A percentile compares a stretch with the other conserved stretches of the same genome.
phyloP scores from a whole-genome alignment of 2,888 invertebrate species.

The Drosophila mettleri region DNA sequence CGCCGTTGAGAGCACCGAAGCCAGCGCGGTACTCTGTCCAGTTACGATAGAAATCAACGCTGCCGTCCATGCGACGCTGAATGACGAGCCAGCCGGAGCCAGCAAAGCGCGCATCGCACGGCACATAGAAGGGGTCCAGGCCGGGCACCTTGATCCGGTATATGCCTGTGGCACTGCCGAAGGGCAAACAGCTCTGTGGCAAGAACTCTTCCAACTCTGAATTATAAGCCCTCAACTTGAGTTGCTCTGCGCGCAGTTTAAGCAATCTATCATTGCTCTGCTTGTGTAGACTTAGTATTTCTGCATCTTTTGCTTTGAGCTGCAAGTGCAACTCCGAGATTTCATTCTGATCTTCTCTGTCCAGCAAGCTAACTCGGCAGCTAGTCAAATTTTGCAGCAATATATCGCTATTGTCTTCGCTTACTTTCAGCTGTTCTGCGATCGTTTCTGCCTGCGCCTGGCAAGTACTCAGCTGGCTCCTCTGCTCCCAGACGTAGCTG shows the following conservation, averaged over 20 bases:
- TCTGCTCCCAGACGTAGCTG: background rate
- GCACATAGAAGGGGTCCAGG: conserved; percentile 86
- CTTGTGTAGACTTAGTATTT: background rate
- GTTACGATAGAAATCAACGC: conserved; percentile 87
- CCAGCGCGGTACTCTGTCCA: conserved; percentile 89
- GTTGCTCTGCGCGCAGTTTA: background rate
- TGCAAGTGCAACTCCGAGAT: background rate
- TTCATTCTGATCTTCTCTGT: background rate
- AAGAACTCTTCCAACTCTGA: conserved; percentile 13
- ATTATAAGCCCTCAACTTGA: conserved; percentile 11
- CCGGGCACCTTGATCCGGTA: conserved; percentile 17
- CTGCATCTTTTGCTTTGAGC: background rate
- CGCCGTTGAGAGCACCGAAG: conserved; percentile 89
- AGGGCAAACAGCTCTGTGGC: conserved; percentile 31
- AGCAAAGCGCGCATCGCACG: conserved; percentile 84
- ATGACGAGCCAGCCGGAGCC: conserved; percentile 89
- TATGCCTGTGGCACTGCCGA: conserved; percentile 32
- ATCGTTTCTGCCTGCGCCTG: background rate
- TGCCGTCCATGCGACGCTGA: conserved; percentile 88
- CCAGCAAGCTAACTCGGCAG: background rate
- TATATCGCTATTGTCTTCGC: background rate
- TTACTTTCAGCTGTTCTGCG: background rate
- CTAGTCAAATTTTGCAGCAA: conserved; percentile 4
- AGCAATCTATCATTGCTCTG: background rate
- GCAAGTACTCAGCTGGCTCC: conserved; percentile 3